Evolutionary conservation across 2,888 invertebrate species (phyloP), one percentile per base, ranked within the genome.

Genomic region (Acrobasis repandana): DNA sequence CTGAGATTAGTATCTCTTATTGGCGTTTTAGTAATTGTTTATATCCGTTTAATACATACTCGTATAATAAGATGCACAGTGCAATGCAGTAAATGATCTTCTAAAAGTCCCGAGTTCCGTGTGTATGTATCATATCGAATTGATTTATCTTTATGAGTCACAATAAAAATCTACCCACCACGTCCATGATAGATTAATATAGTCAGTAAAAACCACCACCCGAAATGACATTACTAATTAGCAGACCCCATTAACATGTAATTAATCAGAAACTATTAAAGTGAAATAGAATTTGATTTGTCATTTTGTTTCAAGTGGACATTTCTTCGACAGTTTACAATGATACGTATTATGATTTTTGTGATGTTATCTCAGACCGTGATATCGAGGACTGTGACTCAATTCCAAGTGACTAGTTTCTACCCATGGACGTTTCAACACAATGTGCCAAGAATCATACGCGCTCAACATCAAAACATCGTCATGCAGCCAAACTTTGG

Each of bases 91-190:
- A 15, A 15, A n/a, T 3, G 15, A 9, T 47, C 9, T 49, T 18
- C 5, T 18, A 10, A 49, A 15, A 54, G 52, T 36, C 52, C 38
- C 38, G 52, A 54, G 52, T 16, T 54, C 52, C 52, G 52, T 54
- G 8, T 54, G 15, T 16, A 15, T 38, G 15, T 16, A 15, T 38
- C 9, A 16, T 11, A 15, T 15, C 15, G 15, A 5, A 28, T 28
- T 28, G 6, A 28, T 15, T 38, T 36, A 33, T 33, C 5, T 33
- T 51, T 28, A 50, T 33, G 50, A 15, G 51, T 34, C 51, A 34
- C 2, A 3, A n/a, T 43, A n/a, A n/a, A 43, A 14, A 43, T 43
- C 43, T 43, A 43, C 43, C 43, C 43, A 43, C 43, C 43, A n/a
- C 43, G n/a, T 1, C 6, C 3, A n/a, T 43, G n/a, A 43, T 43